Evolutionary conservation across 1,140 invertebrate genomes (phyloP).

Genomic region (Bombyx mandarina): DNA sequence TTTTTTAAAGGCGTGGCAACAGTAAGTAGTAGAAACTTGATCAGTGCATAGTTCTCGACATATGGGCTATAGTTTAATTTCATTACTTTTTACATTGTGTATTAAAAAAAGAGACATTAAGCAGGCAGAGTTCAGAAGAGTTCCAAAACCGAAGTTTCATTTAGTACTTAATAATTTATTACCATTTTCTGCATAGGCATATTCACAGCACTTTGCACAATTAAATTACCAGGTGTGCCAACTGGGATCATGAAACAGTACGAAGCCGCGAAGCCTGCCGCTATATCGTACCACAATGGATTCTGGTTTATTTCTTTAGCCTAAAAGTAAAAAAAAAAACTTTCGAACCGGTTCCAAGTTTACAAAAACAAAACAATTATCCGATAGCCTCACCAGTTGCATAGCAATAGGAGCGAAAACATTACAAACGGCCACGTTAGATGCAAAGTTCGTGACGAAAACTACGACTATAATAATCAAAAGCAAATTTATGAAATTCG

Average conservation of each 20-base stretch:
- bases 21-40: no score
- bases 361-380: neutral
- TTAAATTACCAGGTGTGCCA: constrained; percentile 90
- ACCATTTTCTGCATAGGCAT: constrained; percentile 84
- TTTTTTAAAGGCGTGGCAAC: no score
- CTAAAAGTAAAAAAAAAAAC: constrained; percentile 38
- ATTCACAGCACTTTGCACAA: constrained; percentile 85
- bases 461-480: constrained; percentile 64
- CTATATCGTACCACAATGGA: constrained; percentile 88
- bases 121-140: no score
- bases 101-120: no score
- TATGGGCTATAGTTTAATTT: no score
- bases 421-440: constrained; percentile 87
- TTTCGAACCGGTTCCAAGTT: neutral
- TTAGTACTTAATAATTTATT: neutral
- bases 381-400: constrained; percentile 75
- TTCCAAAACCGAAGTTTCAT: no score
- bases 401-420: constrained; percentile 84
- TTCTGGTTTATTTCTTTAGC: constrained; percentile 76
- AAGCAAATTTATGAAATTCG: constrained; percentile 70
- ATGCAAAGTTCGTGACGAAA: constrained; percentile 84
- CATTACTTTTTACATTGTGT: no score
- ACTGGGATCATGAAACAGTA: constrained; percentile 82
- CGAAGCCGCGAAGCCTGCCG: constrained; percentile 82
- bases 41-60: no score